A percentile compares a stretch with the other conserved stretches of the same genome.
Conservation (phyloP, 2,888 invertebrate species). For the Isoperla grammatica region DNA sequence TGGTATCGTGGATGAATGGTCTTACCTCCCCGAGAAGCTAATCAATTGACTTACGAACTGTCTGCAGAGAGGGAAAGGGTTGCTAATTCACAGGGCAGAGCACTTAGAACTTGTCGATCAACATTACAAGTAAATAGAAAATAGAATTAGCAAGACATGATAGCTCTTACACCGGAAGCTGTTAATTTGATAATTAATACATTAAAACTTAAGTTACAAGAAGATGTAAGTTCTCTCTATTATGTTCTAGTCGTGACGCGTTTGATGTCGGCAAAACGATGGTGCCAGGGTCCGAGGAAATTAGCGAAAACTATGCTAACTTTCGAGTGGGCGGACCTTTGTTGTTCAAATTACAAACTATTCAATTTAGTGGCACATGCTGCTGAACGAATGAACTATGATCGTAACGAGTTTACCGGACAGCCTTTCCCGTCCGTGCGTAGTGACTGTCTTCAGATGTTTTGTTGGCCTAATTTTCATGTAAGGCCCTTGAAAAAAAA, state of each 20-base stretch:
- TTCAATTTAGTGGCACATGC: too few relatives aligned
- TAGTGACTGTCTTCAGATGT: too few relatives aligned
- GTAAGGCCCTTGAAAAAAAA: too few relatives aligned
- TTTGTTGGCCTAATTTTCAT: too few relatives aligned
- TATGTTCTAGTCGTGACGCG: background rate
- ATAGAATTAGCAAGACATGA: conserved; percentile 9
- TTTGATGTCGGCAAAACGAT: too few relatives aligned
- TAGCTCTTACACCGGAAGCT: background rate
- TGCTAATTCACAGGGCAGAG: conserved; percentile 1
- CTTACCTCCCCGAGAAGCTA: conserved; percentile 5
- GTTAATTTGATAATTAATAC: conserved; percentile 9
- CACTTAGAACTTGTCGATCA: conserved; percentile 12
- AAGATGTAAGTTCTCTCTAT: background rate
- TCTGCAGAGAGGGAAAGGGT: conserved; percentile 10
- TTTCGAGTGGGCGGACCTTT: too few relatives aligned
- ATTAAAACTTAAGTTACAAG: background rate
- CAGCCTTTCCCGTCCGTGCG: too few relatives aligned
- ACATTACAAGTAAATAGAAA: conserved; percentile 10
- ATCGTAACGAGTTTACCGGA: too few relatives aligned
- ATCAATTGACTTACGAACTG: conserved; percentile 16
- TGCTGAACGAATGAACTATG: too few relatives aligned
- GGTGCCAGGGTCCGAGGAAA: too few relatives aligned
- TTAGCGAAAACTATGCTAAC: too few relatives aligned
- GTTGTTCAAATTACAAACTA: too few relatives aligned
- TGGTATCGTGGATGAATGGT: background rate